Conservation (phyloP, 2,113 vertebrate genomes). For the Callospermophilus lateralis region DNA sequence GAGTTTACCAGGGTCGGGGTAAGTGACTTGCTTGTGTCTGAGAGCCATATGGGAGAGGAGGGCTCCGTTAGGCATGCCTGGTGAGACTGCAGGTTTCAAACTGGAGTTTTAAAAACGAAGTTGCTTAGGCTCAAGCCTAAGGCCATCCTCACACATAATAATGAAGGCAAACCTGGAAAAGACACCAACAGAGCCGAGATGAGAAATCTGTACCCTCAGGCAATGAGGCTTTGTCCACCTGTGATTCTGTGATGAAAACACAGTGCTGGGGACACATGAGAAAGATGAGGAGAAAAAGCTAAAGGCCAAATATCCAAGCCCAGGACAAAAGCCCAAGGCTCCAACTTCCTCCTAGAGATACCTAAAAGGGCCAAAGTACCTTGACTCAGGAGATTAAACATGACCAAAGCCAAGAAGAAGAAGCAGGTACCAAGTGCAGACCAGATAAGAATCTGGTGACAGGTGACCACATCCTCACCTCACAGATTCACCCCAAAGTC, state of each 20-base stretch:
- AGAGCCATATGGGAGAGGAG: too few species aligned
- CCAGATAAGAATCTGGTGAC: slow-evolving; percentile 97
- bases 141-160: neutral
- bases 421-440: slow-evolving; percentile 95
- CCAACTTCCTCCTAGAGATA: slow-evolving; percentile 97
- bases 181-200: neutral
- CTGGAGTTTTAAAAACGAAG: too few species aligned
- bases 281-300: slow-evolving; percentile 97
- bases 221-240: neutral
- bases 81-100: too few species aligned
- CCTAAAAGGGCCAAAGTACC: slow-evolving; percentile 99
- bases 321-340: slow-evolving; percentile 95
- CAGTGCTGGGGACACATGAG: slow-evolving; percentile 90
- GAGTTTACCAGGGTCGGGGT: too few species aligned
- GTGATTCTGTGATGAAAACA: neutral
- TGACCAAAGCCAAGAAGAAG: slow-evolving; percentile 99
- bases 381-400: slow-evolving; percentile 99
- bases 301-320: slow-evolving; percentile 95
- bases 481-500: slow-evolving; percentile 97
- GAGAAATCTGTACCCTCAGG: neutral
- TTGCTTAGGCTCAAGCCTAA: too few species aligned
- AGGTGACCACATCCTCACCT: slow-evolving; percentile 98
- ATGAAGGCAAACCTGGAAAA: neutral
- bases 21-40: too few species aligned
- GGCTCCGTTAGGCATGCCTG: too few species aligned